phyloP scores from a whole-genome alignment of 2,888 invertebrate genomes.

The Elaeidobius kamerunicus region DNA sequence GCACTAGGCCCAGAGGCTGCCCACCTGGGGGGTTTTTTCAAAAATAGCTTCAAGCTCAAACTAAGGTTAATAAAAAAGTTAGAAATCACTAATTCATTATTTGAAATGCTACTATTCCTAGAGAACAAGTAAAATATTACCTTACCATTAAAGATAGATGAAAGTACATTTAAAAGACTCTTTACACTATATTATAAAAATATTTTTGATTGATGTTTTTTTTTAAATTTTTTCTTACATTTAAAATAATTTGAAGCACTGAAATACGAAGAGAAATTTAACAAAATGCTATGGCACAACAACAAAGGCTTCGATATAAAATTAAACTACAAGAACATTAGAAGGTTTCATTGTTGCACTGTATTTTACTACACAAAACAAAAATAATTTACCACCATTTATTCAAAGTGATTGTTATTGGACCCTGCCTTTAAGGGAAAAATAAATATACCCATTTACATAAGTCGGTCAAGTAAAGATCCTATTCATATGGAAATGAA shows the following conservation, averaged over 20 bases:
- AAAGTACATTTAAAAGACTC: conserved; percentile 20
- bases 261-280: conserved; percentile 30
- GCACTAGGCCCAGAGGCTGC: not conserved
- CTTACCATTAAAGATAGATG: conserved; percentile 35
- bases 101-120: conserved; percentile 10
- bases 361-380: not conserved
- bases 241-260: conserved; percentile 31
- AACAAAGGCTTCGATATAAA: no score
- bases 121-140: conserved; percentile 20
- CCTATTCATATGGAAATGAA: conserved; percentile 16
- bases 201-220: conserved; percentile 39
- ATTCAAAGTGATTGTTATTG: conserved; percentile 43
- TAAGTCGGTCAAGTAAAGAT: conserved; percentile 19
- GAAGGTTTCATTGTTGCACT: not conserved
- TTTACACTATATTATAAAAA: conserved; percentile 41
- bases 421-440: conserved; percentile 44
- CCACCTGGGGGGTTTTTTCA: no score
- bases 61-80: not conserved
- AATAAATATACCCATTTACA: conserved; percentile 33
- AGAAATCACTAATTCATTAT: conserved; percentile 1
- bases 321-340: not conserved
- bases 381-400: conserved; percentile 5
- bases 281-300: no score
- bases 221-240: conserved; percentile 32
- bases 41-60: not conserved